Evolutionary conservation across 1,140 invertebrate genomes (phyloP).

Genomic region (Drosophila auraria): DNA sequence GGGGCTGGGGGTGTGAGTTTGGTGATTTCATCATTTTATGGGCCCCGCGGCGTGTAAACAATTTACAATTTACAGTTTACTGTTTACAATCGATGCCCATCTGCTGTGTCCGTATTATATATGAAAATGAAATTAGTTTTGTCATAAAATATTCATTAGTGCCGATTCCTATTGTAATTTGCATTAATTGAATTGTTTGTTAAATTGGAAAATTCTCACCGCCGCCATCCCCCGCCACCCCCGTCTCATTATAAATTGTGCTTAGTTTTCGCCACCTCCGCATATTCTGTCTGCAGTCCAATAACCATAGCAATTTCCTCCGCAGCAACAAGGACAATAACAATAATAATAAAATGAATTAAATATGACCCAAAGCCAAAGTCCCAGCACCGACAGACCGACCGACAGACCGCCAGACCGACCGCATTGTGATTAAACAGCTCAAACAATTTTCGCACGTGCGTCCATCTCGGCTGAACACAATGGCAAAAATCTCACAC

Average conservation of each 20-base stretch:
- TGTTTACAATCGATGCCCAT: constrained; percentile 55
- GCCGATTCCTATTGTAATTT: constrained; percentile 68
- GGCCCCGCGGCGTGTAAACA: constrained; percentile 58
- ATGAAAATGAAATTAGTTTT: constrained; percentile 81
- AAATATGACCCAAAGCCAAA: constrained; percentile 61
- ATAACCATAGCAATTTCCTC: constrained; percentile 58
- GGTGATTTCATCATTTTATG: constrained; percentile 50
- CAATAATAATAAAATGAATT: constrained; percentile 81
- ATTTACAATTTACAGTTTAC: constrained; percentile 47
- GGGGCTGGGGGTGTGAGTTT: background rate
- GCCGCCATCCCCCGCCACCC: constrained; percentile 6
- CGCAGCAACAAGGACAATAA: constrained; percentile 56
- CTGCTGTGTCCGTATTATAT: constrained; percentile 26
- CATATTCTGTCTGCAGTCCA: constrained; percentile 6
- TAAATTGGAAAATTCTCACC: constrained; percentile 74
- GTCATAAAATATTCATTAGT: constrained; percentile 80
- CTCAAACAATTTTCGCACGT: constrained; percentile 54
- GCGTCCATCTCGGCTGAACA: constrained; percentile 34
- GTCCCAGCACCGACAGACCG: background rate
- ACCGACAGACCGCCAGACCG: constrained; percentile 4
- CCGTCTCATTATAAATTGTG: constrained; percentile 60
- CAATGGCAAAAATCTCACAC: constrained; percentile 57
- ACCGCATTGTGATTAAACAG: constrained; percentile 53
- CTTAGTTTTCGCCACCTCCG: constrained; percentile 38
- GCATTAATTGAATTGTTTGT: constrained; percentile 82